Evolutionary conservation across 2,888 invertebrate species (phyloP).

Genomic region (Synanthedon tipuliformis): DNA sequence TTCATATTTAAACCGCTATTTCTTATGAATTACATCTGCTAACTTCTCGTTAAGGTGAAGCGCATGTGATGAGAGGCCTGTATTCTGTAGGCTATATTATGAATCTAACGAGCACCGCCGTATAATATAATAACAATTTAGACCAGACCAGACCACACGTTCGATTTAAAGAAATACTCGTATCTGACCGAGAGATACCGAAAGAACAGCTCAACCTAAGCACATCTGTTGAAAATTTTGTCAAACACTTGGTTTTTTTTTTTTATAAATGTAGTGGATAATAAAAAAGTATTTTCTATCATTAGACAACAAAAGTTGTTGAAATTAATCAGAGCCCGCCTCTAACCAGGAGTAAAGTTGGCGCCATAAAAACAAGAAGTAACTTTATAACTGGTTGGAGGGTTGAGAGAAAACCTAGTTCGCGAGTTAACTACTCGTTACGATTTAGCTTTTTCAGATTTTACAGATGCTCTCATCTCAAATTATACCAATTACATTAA

Average conservation of each 20-base stretch:
- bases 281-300: neutral
- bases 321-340: constrained; percentile 5
- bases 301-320: neutral
- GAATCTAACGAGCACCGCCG: constrained; percentile 9
- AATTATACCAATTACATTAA: too few species aligned
- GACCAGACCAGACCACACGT: neutral
- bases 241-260: too few species aligned
- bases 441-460: neutral
- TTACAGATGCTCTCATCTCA: too few species aligned
- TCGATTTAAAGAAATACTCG: neutral
- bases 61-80: constrained; percentile 14
- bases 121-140: constrained; percentile 21
- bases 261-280: too few species aligned
- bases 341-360: constrained; percentile 1
- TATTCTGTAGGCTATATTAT: constrained; percentile 15
- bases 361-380: constrained; percentile 3
- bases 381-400: constrained; percentile 1
- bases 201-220: neutral
- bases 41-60: constrained; percentile 5
- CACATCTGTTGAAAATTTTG: too few species aligned
- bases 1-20: neutral
- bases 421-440: constrained; percentile 3
- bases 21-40: constrained; percentile 3
- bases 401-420: constrained; percentile 1
- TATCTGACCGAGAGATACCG: neutral